Evolutionary conservation across 2,113 vertebrate genomes (phyloP).

Genomic region (Puffinus mauretanicus): DNA sequence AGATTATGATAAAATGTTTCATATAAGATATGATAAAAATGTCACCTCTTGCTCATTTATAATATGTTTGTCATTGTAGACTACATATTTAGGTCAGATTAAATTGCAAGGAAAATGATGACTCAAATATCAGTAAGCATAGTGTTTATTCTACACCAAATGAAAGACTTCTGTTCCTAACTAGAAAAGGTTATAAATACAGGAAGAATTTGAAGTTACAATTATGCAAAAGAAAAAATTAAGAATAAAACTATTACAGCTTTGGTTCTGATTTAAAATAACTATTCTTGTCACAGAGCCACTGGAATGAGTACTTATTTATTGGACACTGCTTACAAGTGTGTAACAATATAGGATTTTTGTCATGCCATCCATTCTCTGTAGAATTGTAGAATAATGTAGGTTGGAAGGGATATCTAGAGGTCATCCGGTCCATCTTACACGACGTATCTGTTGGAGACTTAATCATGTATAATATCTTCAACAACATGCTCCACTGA

Average conservation of each 20-base stretch:
- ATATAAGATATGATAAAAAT: conserved; percentile 1
- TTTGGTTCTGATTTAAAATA: not conserved
- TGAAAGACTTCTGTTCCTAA: not conserved
- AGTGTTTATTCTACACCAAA: not conserved
- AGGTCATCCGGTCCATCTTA: not conserved
- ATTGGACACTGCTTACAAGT: not conserved
- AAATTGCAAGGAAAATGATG: conserved; percentile 3
- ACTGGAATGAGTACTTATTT: not conserved
- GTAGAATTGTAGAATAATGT: not conserved
- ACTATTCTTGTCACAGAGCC: not conserved
- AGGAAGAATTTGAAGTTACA: not conserved
- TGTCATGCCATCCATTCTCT: not conserved
- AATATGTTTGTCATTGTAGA: conserved; percentile 24
- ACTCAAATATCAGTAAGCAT: not conserved
- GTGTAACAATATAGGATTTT: not conserved
- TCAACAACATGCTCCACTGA: not conserved
- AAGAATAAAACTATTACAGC: not conserved
- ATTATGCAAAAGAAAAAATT: not conserved
- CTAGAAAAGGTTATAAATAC: not conserved
- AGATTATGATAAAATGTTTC: conserved; percentile 16
- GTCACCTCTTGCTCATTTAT: conserved; percentile 40
- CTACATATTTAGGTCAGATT: conserved; percentile 22
- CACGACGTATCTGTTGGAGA: fast-evolving
- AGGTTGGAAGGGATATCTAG: not conserved
- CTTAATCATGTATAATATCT: not conserved